Evolutionary conservation across 2,797 vertebrate species (phyloP).

Genomic region (Pseudochirops cupreus): DNA sequence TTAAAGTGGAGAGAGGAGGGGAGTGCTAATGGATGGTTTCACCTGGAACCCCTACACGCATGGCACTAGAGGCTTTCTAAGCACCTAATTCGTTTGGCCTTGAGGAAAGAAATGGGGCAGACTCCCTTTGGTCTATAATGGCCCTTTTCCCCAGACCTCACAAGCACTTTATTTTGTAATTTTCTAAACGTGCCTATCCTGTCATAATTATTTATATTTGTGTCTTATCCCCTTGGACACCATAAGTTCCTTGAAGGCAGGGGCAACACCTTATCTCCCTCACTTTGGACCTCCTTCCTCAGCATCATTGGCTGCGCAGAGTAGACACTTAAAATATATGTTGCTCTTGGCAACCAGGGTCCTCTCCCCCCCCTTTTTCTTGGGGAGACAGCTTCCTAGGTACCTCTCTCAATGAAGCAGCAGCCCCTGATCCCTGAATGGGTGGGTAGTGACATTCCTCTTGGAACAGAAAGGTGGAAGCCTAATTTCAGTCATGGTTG

Average conservation of each 20-base stretch:
- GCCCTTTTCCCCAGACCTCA: neutral
- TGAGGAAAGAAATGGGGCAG: neutral
- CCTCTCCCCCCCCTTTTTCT: neutral
- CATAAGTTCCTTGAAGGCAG: neutral
- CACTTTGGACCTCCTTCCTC: neutral
- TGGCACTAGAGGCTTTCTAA: constrained; percentile 27
- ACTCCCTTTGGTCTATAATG: neutral
- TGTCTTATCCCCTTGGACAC: neutral
- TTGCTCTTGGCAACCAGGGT: neutral
- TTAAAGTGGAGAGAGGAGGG: neutral
- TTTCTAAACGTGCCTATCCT: neutral
- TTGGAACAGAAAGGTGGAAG: neutral
- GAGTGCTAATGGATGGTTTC: neutral
- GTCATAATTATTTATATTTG: neutral
- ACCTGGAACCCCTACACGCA: neutral
- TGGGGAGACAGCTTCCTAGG: neutral
- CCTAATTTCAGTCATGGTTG: neutral
- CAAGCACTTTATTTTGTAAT: neutral
- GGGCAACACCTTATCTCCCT: neutral
- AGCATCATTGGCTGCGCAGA: neutral
- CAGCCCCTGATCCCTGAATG: neutral
- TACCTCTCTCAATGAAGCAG: neutral
- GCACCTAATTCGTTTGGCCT: constrained; percentile 13
- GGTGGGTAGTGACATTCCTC: neutral
- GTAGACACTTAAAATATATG: neutral